Evolutionary conservation across 2,797 vertebrate genomes (phyloP), one percentile per base, ranked within the genome.

Genomic region (Bovichtus diacanthus): DNA sequence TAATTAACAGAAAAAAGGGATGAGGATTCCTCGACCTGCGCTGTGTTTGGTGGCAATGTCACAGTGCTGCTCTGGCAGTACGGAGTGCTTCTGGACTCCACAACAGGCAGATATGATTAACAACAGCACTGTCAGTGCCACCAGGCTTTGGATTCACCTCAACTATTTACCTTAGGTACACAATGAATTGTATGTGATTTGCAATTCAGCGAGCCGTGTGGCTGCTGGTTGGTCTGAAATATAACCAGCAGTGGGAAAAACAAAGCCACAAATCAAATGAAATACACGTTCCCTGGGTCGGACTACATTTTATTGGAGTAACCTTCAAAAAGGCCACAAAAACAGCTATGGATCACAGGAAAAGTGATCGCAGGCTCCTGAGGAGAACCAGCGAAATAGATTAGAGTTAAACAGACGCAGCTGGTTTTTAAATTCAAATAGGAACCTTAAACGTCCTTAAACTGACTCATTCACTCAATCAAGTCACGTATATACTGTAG

Each of bases 1-100:
- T 60, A 90, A 89, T 91, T 84, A 90, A 81, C 68, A 77, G 67
- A 78, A 85, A 74, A 87, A 80, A 78, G 68, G 76, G 34, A 88
- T 69, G 78, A 85, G 56, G 47, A 39, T 74, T 74, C 77, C 74
- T 70, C 49, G 50, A 81, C 55, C 60, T 39, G 58, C 38, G 27
- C 64, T 81, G 54, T 69, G 63, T 78, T 83, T 74, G 58, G 72
- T 79, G 50, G 74, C 55, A 29, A 31, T 64, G 87, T 80, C 56
- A 75, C 68, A 70, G 43, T 63, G 60, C 66, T 59, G 51, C 43
- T 69, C 56, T 61, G 76, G 51, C 46, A 53, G 23, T 51, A 29
- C 67, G 68, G 53, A 71, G 51, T 69, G 62, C 74, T 46, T 21
- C 64, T 73, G 68, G 53, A 82, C 21, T 72, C 46, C 25, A 67